Evolutionary conservation across 2,113 vertebrate species (phyloP).

Genomic region (Dromiciops gliroides): DNA sequence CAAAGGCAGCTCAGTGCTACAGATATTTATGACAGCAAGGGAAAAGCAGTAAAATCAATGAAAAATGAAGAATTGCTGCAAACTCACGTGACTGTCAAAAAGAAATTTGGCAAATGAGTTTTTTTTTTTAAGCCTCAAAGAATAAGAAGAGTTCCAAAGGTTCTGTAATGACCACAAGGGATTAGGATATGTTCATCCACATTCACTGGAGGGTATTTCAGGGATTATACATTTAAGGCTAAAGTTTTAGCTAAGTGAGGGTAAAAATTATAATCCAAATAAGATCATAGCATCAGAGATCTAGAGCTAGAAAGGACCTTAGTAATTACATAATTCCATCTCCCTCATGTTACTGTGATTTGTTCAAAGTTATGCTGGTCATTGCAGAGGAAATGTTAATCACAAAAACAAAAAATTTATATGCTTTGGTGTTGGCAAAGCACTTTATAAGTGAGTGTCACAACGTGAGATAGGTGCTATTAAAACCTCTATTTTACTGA

Average conservation of each 20-base stretch:
- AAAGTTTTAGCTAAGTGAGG: slow-evolving; percentile 36
- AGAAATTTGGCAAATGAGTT: slow-evolving; percentile 29
- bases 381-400: background rate
- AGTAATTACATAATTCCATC: background rate
- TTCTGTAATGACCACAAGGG: slow-evolving; percentile 38
- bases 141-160: slow-evolving; percentile 53
- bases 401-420: background rate
- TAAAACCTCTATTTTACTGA: background rate
- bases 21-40: slow-evolving; percentile 69
- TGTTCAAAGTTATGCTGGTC: background rate
- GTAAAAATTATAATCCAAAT: background rate
- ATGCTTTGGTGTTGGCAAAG: background rate
- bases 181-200: slow-evolving; percentile 26
- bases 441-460: background rate
- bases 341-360: background rate
- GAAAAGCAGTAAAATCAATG: slow-evolving; percentile 52
- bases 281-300: background rate
- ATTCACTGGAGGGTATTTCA: slow-evolving; percentile 69
- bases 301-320: background rate
- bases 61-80: slow-evolving; percentile 52
- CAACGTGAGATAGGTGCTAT: background rate
- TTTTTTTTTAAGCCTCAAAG: slow-evolving; percentile 31
- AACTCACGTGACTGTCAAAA: slow-evolving; percentile 44
- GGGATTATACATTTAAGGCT: slow-evolving; percentile 51
- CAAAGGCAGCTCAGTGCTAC: slow-evolving; percentile 63